Base-by-base conservation (phyloP, 2,888 invertebrate species). In the Halictus ligatus region DNA sequence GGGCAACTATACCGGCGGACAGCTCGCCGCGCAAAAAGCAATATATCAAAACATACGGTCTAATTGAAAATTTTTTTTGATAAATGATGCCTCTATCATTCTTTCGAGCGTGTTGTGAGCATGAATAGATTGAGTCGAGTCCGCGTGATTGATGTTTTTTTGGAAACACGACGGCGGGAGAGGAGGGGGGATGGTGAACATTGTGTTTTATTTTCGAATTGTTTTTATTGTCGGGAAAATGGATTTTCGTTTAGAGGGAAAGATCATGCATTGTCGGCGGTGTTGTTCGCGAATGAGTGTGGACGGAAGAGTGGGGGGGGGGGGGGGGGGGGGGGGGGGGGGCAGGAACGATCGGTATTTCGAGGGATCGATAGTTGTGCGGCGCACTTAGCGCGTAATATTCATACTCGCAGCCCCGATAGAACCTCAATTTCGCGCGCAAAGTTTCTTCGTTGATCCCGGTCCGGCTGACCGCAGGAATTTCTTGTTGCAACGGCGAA, bases 401-500 rank as follows among this genome's bases (percentile, higher is more conserved):
- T 84, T 88, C 75, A 78, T 81, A 78, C 78, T 75, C 67, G 50
- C 50, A 50, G 25, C 18, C n/a, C 2, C 69, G 50, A 71, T 81
- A 67, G 73, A 87, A 84, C 67, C 83, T 78, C 71, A 76, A 60
- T 75, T 67, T 60, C 64, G 71, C 40, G 48, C 15, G 69, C 29
- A 75, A 81, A 88, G 83, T 83, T 89, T 89, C 87, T 83, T 83
- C 73, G 81, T 82, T 79, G 83, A 79, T 64, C 35, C 78, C 21
- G 18, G 73, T 85, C 80, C 73, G 82, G 84, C 86, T 85, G 86
- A 89, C 85, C 88, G 46, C 58, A 48, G 83, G 78, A 80, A 87
- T 89, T 88, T 87, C 87, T 89, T 89, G 85, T 88, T 78, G 76
- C 80, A 35, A 29, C 78, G 78, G 29, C 29, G 81, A 75, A 86